Evolutionary conservation across 2,888 invertebrate species (phyloP), one percentile per base, ranked within the genome.

Genomic region (Cephus pulcher): DNA sequence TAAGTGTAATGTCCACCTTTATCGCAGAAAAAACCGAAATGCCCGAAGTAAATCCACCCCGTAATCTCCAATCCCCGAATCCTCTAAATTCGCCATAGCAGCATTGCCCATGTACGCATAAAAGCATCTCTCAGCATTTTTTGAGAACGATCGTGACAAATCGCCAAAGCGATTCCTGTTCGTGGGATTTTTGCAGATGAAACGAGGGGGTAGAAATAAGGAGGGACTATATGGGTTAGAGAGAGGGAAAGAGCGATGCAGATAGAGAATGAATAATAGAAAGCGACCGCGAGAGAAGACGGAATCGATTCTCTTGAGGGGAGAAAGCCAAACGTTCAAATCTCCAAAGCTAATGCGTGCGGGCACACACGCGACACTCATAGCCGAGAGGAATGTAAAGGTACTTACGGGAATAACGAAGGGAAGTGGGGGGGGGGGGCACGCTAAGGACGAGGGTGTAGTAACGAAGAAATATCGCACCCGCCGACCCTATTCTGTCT

Each of bases 71-170:
- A 23, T 56, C 56, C 56, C 9, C 56, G 56, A 56, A 56, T 56
- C 56, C 23, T 23, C 56, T 2, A 23, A 6, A 56, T 56, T 56
- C 56, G 15, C 23, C 2, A 56, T 9, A 56, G 23, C 56, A 56
- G 56, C 9, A 56, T 56, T 56, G 56, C 9, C 23, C 23, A 2
- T 23, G 9, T 23, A 56, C 56, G 56, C 56, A 23, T 23, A 23
- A 56, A 23, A 56, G 56, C 56, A 56, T 56, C 56, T 23, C 56
- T 56, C 56, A 56, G 56, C 56, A 56, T 56, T 23, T 56, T 56
- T 56, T 23, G 23, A 2, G 9, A 56, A 79, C 76, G 75, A 79
- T 81, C 81, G 83, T 86, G 85, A 88, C 85, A 84, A 86, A 88
- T 88, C 83, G 83, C 80, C 73, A 78, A 76, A 82, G 82, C 83